Evolutionary conservation across 2,888 invertebrate species (phyloP).

Genomic region (Spicauda simplicius): DNA sequence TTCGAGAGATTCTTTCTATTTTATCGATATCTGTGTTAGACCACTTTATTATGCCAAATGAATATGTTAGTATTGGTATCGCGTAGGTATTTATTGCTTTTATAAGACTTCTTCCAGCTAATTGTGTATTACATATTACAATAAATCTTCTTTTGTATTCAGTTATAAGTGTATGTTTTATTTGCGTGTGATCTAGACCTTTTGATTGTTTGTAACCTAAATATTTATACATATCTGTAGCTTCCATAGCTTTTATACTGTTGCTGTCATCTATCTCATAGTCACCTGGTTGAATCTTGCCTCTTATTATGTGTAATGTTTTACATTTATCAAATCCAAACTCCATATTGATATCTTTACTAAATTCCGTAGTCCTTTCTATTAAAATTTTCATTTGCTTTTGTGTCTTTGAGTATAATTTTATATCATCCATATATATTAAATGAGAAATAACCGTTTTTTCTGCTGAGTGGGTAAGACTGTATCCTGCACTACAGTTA

Average conservation of each 20-base stretch:
- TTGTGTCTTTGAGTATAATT: background rate
- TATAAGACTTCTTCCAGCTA: too few species aligned
- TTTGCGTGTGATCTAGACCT: too few species aligned
- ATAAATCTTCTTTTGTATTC: too few species aligned
- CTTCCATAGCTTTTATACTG: slow-evolving; percentile 2
- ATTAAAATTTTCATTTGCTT: background rate
- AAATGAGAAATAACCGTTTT: background rate
- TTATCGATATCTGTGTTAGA: background rate
- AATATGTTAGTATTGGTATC: background rate
- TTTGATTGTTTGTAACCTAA: too few species aligned
- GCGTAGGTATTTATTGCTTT: background rate
- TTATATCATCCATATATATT: too few species aligned
- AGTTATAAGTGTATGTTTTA: too few species aligned
- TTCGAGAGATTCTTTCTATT: background rate
- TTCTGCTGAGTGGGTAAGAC: too few species aligned
- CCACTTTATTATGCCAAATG: too few species aligned
- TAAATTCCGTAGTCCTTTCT: background rate
- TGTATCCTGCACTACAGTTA: background rate
- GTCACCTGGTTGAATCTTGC: slow-evolving; percentile 4
- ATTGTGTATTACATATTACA: too few species aligned
- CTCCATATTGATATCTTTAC: background rate
- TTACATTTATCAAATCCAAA: slow-evolving; percentile 12
- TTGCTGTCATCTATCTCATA: background rate
- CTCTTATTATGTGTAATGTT: background rate
- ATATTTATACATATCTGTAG: background rate